Evolutionary conservation across 92 coral and sea anemone species (phyloP), one percentile per base, ranked within the genome.

Genomic region (Muricea muricata): DNA sequence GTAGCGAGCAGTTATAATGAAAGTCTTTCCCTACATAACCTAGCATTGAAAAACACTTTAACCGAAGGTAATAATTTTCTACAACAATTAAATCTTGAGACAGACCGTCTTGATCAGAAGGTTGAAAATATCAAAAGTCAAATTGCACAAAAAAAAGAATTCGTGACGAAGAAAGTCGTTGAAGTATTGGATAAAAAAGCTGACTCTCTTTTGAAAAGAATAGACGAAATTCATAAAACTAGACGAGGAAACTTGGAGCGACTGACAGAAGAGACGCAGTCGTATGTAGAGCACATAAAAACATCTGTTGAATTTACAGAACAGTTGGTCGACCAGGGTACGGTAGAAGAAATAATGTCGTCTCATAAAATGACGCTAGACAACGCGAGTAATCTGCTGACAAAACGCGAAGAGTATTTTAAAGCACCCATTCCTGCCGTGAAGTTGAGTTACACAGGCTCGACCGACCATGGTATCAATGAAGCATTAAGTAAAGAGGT

Each of bases 1-100:
- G 82, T 76, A 13, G 82, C 82, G 14, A 35, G 15, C 24, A 55
- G 30, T 4, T 39, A 76, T 30, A 76, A 55, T 67, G 41, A 76
- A 15, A 7, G 29, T 1, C 39, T 76, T 6, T 47, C 45, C 15
- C 14, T 25, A 32, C n/a, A 14, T 15, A 32, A 60, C 48, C 28
- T 0, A 4, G 26, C 46, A 23, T 10, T 76, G 32, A 31, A 57
- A 20, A 31, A 6, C 14, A 1, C 24, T 26, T 57, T 57, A 57
- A 57, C 4, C 18, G 32, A 57, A 57, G 23, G 23, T 2, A 57
- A 21, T 57, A 24, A 28, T 1, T 20, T 21, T 57, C 30, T 57
- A 8, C 2, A 26, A 57, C 4, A 26, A 6, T 57, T 57, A 13
- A 2, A 28, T 6, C 4, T 1, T 57, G 18, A 11, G 30, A 24